Conservation (phyloP, 1,140 invertebrate species). For the Saccostrea cuccullata region DNA sequence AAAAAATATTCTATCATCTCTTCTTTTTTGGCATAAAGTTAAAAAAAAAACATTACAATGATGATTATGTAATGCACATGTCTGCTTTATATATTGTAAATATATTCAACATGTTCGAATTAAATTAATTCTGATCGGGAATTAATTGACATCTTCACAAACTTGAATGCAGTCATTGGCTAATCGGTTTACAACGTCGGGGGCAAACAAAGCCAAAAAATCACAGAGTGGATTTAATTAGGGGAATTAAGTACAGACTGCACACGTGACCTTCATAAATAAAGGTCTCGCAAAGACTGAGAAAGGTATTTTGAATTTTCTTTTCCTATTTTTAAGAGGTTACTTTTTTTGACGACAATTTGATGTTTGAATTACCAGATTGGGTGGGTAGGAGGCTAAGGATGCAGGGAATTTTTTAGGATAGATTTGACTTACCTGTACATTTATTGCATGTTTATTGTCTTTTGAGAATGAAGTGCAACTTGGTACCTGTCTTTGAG, state of each 20-base stretch:
- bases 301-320: background rate
- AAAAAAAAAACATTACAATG: background rate
- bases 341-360: background rate
- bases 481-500: background rate
- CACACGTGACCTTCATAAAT: background rate
- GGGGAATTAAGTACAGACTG: background rate
- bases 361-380: background rate
- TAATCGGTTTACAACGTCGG: slow-evolving; percentile 16
- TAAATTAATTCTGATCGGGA: background rate
- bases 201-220: slow-evolving; percentile 14
- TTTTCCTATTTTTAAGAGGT: background rate
- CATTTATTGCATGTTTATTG: background rate
- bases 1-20: background rate
- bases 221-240: slow-evolving; percentile 5
- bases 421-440: background rate
- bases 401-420: background rate
- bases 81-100: background rate
- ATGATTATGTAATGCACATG: background rate
- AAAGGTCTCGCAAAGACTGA: slow-evolving; percentile 1
- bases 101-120: background rate
- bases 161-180: slow-evolving; percentile 11
- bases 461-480: background rate
- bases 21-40: background rate
- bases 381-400: background rate
- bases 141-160: slow-evolving; percentile 16